These are phyloP conservation scores for Drosophila anomalipes DNA, from an alignment of 2,888 invertebrate genomes.

Conservation along the genomic window DNA sequence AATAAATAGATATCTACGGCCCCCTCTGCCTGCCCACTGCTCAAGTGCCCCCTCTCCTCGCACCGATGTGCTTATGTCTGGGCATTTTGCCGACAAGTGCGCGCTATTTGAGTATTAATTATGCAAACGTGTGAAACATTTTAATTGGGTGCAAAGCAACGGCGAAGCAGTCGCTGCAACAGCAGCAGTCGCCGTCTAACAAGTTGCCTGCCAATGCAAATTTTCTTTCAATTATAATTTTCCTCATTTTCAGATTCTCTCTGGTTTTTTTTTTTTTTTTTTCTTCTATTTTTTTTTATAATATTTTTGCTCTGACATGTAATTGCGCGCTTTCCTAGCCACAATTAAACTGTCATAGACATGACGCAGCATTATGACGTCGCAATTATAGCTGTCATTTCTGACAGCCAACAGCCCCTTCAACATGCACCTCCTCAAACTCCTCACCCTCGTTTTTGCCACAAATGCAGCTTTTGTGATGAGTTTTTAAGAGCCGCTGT, in stretches of 20 bases:
- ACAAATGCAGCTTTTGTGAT: conserved; percentile 30
- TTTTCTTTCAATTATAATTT: conserved; percentile 73
- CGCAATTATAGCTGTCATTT: conserved; percentile 77
- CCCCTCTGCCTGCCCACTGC: background rate
- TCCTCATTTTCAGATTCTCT: conserved; percentile 40
- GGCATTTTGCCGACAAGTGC: conserved; percentile 67
- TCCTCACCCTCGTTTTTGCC: background rate
- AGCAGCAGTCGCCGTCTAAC: conserved; percentile 40
- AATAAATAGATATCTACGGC: conserved; percentile 13
- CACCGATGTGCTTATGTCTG: conserved; percentile 34
- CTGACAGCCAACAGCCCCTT: conserved; percentile 63
- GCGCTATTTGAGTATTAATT: conserved; percentile 85
- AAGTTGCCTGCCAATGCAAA: conserved; percentile 72
- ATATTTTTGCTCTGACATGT: conserved; percentile 54
- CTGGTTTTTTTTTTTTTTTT: background rate
- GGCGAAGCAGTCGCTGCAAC: conserved; percentile 26
- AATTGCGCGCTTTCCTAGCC: conserved; percentile 80
- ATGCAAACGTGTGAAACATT: conserved; percentile 85
- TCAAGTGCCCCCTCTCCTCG: background rate
- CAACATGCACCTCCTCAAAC: background rate
- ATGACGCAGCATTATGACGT: conserved; percentile 79
- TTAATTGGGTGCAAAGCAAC: conserved; percentile 83
- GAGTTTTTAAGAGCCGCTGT: conserved; percentile 52
- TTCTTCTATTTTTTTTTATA: background rate
- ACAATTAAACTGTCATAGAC: conserved; percentile 81